These are phyloP conservation scores for Euura saliciscinereae DNA, from an alignment of 1,140 invertebrate genomes.

Conservation along the genomic window DNA sequence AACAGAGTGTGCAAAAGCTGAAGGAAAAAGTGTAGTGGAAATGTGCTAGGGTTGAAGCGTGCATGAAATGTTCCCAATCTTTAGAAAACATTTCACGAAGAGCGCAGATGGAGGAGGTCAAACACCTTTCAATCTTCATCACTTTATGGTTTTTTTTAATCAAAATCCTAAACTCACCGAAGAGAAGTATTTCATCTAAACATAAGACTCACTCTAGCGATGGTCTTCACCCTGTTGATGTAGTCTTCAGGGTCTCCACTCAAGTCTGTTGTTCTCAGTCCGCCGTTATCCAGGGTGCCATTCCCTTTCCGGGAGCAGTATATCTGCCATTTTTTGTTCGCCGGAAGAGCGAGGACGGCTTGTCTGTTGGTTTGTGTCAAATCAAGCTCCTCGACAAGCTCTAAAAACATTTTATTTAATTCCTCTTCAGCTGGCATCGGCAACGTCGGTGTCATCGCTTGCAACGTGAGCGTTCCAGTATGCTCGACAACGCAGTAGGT, in stretches of 20 bases:
- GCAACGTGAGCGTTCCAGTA: conserved; percentile 81
- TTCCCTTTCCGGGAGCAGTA: conserved; percentile 89
- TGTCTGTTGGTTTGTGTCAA: conserved; percentile 91
- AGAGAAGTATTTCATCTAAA: conserved; percentile 5
- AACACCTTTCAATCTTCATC: too few relatives aligned
- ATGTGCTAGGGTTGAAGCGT: too few relatives aligned
- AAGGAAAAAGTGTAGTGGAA: too few relatives aligned
- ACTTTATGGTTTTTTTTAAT: background rate
- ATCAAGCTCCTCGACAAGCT: conserved; percentile 93
- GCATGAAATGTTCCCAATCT: too few relatives aligned
- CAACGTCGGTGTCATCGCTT: conserved; percentile 84
- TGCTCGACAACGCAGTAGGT: conserved; percentile 89
- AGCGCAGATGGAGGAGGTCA: too few relatives aligned
- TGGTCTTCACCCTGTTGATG: conserved; percentile 80
- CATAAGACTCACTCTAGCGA: conserved; percentile 71
- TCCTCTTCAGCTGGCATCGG: conserved; percentile 93
- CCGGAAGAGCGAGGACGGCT: conserved; percentile 88
- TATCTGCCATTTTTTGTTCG: conserved; percentile 97
- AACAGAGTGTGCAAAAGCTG: too few relatives aligned
- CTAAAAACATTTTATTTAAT: conserved; percentile 91
- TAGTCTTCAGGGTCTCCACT: conserved; percentile 85
- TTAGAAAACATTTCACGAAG: too few relatives aligned
- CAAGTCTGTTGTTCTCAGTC: conserved; percentile 68
- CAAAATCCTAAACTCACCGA: background rate
- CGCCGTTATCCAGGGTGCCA: conserved; percentile 60